These are phyloP conservation scores for Chanos chanos DNA, from an alignment of 2,797 vertebrate genomes.

Conservation along the genomic window DNA sequence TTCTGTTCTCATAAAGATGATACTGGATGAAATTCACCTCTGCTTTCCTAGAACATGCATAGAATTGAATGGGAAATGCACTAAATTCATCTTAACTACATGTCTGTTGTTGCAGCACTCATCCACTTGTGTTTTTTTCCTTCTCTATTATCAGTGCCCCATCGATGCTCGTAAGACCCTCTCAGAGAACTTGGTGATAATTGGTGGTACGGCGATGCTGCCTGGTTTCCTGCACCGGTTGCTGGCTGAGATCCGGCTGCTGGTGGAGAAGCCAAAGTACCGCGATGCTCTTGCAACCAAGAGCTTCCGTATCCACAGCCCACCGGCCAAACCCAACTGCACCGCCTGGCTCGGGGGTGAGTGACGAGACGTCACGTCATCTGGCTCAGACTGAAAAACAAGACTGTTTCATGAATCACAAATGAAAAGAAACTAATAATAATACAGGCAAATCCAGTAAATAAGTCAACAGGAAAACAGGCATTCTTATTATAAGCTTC, in stretches of 20 bases:
- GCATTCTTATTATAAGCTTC: no score
- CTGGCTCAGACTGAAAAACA: background rate
- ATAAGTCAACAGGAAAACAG: no score
- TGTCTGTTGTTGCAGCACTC: no score
- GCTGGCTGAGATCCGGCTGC: conserved; percentile 88
- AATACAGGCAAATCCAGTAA: no score
- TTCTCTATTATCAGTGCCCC: conserved; percentile 77
- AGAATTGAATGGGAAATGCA: no score
- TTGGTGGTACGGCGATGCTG: conserved; percentile 92
- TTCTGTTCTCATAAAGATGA: no score
- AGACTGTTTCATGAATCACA: background rate
- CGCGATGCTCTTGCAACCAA: conserved; percentile 82
- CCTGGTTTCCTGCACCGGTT: conserved; percentile 93
- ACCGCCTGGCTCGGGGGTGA: conserved; percentile 98
- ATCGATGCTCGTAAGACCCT: conserved; percentile 95
- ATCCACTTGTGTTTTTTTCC: background rate
- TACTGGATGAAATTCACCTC: no score
- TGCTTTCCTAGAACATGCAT: no score
- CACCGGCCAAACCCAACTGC: conserved; percentile 93
- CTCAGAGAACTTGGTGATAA: conserved; percentile 92
- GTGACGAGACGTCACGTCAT: conserved; percentile 13
- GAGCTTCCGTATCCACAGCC: conserved; percentile 87
- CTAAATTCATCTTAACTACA: no score
- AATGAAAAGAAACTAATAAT: no score
- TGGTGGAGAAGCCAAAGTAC: conserved; percentile 94